Conservation (phyloP, 2,888 invertebrate species). For the Rhagonycha fulva region DNA sequence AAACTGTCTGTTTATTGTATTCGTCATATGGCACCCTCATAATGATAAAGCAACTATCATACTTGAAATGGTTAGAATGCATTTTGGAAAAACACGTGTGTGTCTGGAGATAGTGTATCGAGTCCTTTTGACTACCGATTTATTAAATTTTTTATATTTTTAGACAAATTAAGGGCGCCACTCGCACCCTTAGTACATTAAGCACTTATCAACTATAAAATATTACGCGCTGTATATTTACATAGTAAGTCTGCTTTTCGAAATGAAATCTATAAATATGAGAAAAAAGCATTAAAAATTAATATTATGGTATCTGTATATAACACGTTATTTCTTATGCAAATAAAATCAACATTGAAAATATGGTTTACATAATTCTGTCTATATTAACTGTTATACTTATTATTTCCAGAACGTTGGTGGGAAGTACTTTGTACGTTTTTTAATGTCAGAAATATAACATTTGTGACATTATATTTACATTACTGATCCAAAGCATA, state of each 20-base stretch:
- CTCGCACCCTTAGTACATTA: constrained; percentile 4
- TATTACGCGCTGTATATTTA: constrained; percentile 15
- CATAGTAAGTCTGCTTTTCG: constrained; percentile 23
- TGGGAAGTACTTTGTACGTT: constrained; percentile 25
- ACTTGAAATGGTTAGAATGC: constrained; percentile 41
- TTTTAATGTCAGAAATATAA: neutral
- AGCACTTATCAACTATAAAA: constrained; percentile 19
- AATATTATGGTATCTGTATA: constrained; percentile 37
- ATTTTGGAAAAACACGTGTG: constrained; percentile 31
- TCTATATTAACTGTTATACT: constrained; percentile 31
- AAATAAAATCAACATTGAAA: constrained; percentile 41
- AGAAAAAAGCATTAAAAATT: constrained; percentile 25
- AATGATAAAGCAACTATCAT: constrained; percentile 46
- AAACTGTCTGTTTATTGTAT: constrained; percentile 45
- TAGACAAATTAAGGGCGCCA: constrained; percentile 28
- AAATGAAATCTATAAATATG: constrained; percentile 30
- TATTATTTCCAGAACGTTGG: constrained; percentile 31
- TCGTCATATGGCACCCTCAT: constrained; percentile 48
- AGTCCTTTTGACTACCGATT: constrained; percentile 34
- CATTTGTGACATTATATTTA: constrained; percentile 25
- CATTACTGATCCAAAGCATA: neutral
- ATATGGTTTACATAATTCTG: constrained; percentile 39
- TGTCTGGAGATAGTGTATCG: constrained; percentile 22
- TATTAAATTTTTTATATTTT: constrained; percentile 28
- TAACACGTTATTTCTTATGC: constrained; percentile 38